Evolutionary conservation across 2,888 invertebrate genomes (phyloP).

Genomic region (Stenodema calcarata): DNA sequence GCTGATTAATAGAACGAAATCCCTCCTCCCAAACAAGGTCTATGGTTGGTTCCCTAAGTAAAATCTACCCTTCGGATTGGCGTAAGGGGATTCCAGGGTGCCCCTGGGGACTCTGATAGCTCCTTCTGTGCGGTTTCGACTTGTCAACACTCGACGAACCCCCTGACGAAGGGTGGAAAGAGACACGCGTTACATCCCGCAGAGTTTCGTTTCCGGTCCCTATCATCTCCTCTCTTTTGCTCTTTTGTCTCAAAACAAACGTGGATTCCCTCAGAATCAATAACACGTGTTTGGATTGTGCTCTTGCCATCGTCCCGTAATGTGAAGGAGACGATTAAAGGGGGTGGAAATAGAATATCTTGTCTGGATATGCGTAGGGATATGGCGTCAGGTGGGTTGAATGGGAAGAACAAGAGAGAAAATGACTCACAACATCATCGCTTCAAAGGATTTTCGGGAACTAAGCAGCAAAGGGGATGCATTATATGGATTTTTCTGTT

Average conservation of each 20-base stretch:
- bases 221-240: neutral
- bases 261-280: neutral
- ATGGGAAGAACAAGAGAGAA: too few relatives aligned
- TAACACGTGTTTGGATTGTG: conserved; percentile 12
- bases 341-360: neutral
- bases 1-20: neutral
- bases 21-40: neutral
- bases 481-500: too few relatives aligned
- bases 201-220: conserved; percentile 1
- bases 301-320: neutral
- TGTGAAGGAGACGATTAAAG: neutral
- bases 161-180: neutral
- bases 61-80: neutral
- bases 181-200: conserved; percentile 2
- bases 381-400: too few relatives aligned
- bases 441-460: too few relatives aligned
- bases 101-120: neutral
- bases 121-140: neutral
- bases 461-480: too few relatives aligned
- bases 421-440: too few relatives aligned
- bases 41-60: neutral
- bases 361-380: too few relatives aligned
- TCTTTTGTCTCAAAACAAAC: neutral
- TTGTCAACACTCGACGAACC: conserved; percentile 3
- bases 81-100: neutral